Conservation (phyloP, 2,113 vertebrate genomes). For the Myotis brandtii region DNA sequence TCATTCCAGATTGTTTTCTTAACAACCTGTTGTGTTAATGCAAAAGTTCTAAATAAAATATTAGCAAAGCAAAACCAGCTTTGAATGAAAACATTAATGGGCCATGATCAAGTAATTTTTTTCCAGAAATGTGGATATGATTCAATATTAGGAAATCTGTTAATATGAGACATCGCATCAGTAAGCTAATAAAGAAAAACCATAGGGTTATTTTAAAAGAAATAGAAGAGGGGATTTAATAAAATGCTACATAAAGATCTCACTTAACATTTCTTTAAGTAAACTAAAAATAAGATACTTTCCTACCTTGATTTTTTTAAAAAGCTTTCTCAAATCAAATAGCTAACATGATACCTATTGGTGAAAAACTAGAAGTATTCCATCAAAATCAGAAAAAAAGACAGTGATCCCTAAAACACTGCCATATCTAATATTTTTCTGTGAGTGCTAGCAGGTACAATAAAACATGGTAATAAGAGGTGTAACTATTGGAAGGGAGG, state of each 20-base stretch:
- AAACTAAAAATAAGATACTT: not conserved
- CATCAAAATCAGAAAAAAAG: not conserved
- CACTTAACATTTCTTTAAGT: not conserved
- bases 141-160: not conserved
- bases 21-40: not conserved
- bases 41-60: slow-evolving; percentile 20
- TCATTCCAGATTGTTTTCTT: not conserved
- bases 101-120: not conserved
- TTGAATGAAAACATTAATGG: not conserved
- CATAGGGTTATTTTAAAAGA: not conserved
- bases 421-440: not conserved
- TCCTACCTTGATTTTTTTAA: not conserved
- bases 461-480: not conserved
- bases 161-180: not conserved
- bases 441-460: not conserved
- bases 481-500: not conserved
- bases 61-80: not conserved
- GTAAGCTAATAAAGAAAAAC: not conserved
- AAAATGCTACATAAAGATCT: not conserved
- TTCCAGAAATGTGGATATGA: not conserved
- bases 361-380: not conserved
- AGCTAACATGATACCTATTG: not conserved
- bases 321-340: not conserved
- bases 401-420: not conserved
- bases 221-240: not conserved